Evolutionary conservation across 2,888 invertebrate species (phyloP).

Genomic region (Calephelis perditalis): DNA sequence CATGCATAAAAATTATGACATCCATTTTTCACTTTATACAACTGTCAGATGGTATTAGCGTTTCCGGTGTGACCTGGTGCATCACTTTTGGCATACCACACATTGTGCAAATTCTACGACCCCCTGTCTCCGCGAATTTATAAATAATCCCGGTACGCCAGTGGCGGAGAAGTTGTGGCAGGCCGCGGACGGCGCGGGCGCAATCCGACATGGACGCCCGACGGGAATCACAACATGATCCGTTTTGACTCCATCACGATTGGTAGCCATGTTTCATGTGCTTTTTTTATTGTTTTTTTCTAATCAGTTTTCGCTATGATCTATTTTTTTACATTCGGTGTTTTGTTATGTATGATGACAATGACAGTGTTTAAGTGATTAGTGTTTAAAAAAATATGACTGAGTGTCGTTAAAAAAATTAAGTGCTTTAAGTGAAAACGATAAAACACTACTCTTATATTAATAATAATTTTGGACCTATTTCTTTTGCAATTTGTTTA

Average conservation of each 20-base stretch:
- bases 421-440: constrained; percentile 6
- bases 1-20: neutral
- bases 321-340: neutral
- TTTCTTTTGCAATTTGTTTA: too few relatives aligned
- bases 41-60: constrained; percentile 20
- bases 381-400: neutral
- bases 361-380: neutral
- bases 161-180: constrained; percentile 74
- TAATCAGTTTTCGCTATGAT: neutral
- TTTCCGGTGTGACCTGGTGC: constrained; percentile 62
- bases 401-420: neutral
- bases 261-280: neutral
- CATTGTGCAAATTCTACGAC: constrained; percentile 74
- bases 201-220: constrained; percentile 58
- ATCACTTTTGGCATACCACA: constrained; percentile 60
- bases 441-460: neutral
- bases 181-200: constrained; percentile 78
- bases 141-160: constrained; percentile 74
- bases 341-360: neutral
- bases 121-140: constrained; percentile 75
- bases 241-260: neutral
- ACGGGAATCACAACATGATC: constrained; percentile 48
- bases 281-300: neutral
- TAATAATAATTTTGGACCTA: too few relatives aligned
- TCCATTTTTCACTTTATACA: neutral